Conservation (phyloP, 2,113 vertebrate genomes). For the Oryzias javanicus region DNA sequence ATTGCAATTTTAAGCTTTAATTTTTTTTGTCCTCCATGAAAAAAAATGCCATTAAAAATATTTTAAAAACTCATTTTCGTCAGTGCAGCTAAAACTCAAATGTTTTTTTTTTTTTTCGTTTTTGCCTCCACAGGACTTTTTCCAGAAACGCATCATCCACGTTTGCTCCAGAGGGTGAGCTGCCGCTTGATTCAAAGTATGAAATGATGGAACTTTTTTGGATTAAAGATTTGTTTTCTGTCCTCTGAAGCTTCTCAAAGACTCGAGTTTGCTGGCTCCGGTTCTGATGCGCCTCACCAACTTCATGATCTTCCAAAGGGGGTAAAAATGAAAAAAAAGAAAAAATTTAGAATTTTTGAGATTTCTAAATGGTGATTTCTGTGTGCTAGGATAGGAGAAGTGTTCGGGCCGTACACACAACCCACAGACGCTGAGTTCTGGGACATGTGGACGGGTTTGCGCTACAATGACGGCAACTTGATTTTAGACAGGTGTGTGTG, state of each 20-base stretch:
- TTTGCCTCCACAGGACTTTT: conserved; percentile 82
- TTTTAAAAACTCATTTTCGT: too few species aligned
- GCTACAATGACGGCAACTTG: conserved; percentile 90
- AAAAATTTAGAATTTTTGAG: too few species aligned
- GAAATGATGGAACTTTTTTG: not conserved
- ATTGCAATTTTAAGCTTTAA: too few species aligned
- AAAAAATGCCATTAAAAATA: too few species aligned
- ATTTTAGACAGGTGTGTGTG: conserved; percentile 89
- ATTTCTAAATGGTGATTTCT: not conserved
- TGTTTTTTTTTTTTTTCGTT: too few species aligned
- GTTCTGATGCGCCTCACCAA: conserved; percentile 85
- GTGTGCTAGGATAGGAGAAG: conserved; percentile 80
- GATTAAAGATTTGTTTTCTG: not conserved
- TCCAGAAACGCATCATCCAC: conserved; percentile 86
- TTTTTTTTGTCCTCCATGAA: too few species aligned
- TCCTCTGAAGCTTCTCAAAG: conserved; percentile 87
- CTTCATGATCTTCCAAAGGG: conserved; percentile 86
- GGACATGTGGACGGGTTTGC: conserved; percentile 93
- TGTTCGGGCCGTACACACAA: conserved; percentile 92
- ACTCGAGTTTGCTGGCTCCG: conserved; percentile 82
- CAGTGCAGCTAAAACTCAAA: too few species aligned
- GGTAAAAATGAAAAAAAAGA: too few species aligned
- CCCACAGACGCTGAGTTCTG: conserved; percentile 88
- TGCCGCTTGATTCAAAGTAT: not conserved
- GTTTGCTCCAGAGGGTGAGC: conserved; percentile 88